A percentile compares a stretch with the other conserved stretches of the same genome.
phyloP scores from a whole-genome alignment of 2,797 vertebrate genomes.

The Melopsittacus undulatus region DNA sequence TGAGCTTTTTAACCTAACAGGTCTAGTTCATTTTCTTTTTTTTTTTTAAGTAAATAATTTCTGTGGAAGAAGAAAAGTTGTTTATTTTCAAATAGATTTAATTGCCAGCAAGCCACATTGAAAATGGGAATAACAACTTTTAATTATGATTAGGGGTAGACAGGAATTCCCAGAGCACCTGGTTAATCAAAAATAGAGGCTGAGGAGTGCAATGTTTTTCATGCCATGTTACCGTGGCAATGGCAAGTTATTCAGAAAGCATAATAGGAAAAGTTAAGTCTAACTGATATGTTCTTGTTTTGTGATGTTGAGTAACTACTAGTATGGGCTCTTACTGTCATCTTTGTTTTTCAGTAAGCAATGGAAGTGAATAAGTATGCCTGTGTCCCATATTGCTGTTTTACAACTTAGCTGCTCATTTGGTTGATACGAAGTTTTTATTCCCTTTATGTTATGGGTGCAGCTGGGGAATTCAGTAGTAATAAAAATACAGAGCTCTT shows the following conservation, averaged over 20 bases:
- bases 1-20: neutral
- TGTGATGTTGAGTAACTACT: neutral
- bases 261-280: conserved; percentile 8
- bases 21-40: neutral
- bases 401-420: neutral
- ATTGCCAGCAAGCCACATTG: neutral
- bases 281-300: neutral
- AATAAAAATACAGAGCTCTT: neutral
- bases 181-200: conserved; percentile 30
- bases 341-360: neutral
- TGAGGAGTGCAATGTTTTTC: neutral
- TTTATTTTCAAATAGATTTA: conserved; percentile 22
- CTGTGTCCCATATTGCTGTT: neutral
- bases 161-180: conserved; percentile 38
- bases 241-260: neutral
- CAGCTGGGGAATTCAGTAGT: neutral
- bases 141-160: conserved; percentile 36
- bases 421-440: neutral
- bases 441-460: neutral
- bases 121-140: conserved; percentile 20
- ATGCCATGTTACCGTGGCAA: neutral
- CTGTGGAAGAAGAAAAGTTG: neutral
- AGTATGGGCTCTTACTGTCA: neutral
- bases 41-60: neutral
- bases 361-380: neutral